phyloP scores from a whole-genome alignment of 2,888 invertebrate genomes.

The Nephrotoma flavescens region DNA sequence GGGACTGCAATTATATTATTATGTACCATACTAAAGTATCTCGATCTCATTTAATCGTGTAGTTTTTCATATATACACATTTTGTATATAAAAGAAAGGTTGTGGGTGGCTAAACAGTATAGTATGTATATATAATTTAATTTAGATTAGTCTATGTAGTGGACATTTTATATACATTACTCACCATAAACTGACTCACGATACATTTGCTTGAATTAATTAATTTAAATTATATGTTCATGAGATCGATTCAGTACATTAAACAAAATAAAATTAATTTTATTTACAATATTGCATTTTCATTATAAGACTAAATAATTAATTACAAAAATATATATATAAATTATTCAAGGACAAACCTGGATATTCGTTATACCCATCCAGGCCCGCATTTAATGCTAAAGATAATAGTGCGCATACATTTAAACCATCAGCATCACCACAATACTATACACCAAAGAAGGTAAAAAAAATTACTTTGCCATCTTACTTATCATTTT shows the following conservation, averaged over 20 bases:
- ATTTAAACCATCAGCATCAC: neutral
- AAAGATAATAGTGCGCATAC: neutral
- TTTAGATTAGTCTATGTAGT: neutral
- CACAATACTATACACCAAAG: neutral
- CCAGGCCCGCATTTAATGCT: slow-evolving; percentile 1
- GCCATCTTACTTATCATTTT: neutral
- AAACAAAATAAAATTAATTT: neutral
- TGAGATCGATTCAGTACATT: neutral
- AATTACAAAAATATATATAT: neutral
- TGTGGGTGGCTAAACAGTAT: neutral
- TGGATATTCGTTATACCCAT: neutral
- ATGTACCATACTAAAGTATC: neutral
- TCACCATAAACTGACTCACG: neutral
- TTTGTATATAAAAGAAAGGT: neutral
- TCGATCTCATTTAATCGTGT: neutral
- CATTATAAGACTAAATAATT: neutral
- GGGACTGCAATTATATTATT: neutral
- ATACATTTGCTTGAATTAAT: neutral
- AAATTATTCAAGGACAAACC: neutral
- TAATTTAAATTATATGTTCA: neutral
- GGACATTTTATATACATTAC: neutral
- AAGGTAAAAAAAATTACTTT: neutral
- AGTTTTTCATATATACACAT: neutral
- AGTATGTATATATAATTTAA: neutral
- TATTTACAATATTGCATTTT: neutral